A percentile compares a stretch with the other conserved stretches of the same genome.
Conservation (phyloP, 2,113 vertebrate species). For the Vanacampus margaritifer region DNA sequence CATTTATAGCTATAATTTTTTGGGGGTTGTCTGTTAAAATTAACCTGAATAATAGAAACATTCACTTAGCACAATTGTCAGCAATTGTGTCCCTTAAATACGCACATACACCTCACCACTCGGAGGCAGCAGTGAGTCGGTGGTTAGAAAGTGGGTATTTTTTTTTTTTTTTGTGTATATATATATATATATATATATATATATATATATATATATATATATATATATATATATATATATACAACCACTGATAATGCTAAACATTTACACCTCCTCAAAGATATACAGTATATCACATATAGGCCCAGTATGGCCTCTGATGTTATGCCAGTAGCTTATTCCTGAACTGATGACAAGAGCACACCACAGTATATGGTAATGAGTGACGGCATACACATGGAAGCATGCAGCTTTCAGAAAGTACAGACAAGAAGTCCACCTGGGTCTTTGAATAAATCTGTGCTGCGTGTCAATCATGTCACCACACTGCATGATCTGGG, state of each 20-base stretch:
- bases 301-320: constrained; percentile 44
- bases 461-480: constrained; percentile 47
- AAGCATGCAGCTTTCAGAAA: constrained; percentile 32
- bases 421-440: constrained; percentile 41
- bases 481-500: constrained; percentile 40
- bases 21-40: neutral
- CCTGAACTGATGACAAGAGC: constrained; percentile 45
- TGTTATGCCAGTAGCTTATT: constrained; percentile 49
- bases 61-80: neutral
- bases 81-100: neutral
- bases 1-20: neutral
- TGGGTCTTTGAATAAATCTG: constrained; percentile 55
- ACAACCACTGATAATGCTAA: constrained; percentile 25
- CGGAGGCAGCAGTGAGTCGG: constrained; percentile 53
- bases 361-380: constrained; percentile 50
- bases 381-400: constrained; percentile 45
- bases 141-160: constrained; percentile 32
- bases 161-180: neutral
- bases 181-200: neutral
- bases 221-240: neutral
- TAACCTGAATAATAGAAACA: neutral
- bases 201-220: neutral
- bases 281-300: constrained; percentile 40
- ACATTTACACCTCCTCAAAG: constrained; percentile 30
- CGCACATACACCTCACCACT: constrained; percentile 50